These are phyloP conservation scores for Pelmatolapia mariae DNA, from an alignment of 2,113 vertebrate species.

Conservation along the genomic window DNA sequence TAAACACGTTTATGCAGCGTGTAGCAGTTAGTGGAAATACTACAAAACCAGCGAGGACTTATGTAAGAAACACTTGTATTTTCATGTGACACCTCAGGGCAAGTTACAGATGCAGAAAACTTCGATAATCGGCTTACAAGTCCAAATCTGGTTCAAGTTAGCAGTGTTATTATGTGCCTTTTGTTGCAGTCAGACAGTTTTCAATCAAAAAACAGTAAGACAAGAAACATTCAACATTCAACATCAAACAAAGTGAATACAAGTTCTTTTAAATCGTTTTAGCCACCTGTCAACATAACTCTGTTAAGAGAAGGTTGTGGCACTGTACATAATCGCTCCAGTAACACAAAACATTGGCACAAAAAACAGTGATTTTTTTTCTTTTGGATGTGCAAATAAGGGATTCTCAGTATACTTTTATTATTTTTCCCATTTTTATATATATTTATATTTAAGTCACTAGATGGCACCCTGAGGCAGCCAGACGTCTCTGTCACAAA, in stretches of 20 bases:
- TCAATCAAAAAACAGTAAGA: conserved; percentile 55
- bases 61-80: conserved; percentile 59
- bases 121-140: conserved; percentile 38
- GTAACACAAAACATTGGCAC: conserved; percentile 52
- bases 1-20: neutral
- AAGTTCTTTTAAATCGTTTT: conserved; percentile 35
- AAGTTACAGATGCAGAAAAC: conserved; percentile 41
- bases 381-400: conserved; percentile 44
- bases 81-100: conserved; percentile 52
- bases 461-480: conserved; percentile 57
- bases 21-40: neutral
- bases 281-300: conserved; percentile 25
- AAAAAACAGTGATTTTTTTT: conserved; percentile 18
- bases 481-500: conserved; percentile 24
- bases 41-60: conserved; percentile 1
- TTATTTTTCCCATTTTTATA: neutral
- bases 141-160: conserved; percentile 61
- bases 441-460: conserved; percentile 40
- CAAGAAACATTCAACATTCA: conserved; percentile 39
- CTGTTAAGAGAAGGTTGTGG: conserved; percentile 32
- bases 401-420: neutral
- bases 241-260: conserved; percentile 58
- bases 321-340: conserved; percentile 42
- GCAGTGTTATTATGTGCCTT: conserved; percentile 61
- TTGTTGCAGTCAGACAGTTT: conserved; percentile 32